phyloP scores from a whole-genome alignment of 1,140 invertebrate genomes.

The Paracyclopina nana region DNA sequence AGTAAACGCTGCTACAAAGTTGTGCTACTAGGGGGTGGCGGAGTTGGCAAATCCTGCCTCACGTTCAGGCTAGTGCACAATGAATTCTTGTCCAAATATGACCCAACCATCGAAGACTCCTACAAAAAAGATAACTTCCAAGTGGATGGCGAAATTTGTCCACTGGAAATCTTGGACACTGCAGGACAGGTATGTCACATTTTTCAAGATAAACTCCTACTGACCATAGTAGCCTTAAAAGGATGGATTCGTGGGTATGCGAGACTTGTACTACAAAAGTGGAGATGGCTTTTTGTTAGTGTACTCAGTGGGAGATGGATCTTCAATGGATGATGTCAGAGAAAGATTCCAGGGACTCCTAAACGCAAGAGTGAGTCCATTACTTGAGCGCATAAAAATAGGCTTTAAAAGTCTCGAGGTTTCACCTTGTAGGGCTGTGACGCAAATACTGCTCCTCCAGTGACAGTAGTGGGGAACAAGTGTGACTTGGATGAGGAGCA shows the following conservation, averaged over 20 bases:
- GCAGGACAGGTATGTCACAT: constrained; percentile 8
- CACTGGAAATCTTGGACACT: constrained; percentile 13
- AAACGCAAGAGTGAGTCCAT: neutral
- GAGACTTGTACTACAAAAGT: neutral
- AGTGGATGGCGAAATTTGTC: constrained; percentile 7
- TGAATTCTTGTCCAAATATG: constrained; percentile 9
- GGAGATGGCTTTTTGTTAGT: neutral
- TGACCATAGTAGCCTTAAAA: neutral
- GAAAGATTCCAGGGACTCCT: neutral
- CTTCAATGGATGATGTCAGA: neutral
- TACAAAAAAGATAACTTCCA: constrained; percentile 9
- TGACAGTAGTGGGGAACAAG: constrained; percentile 15
- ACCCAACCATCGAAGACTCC: constrained; percentile 13
- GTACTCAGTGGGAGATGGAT: neutral
- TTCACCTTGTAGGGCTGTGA: neutral
- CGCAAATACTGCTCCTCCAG: constrained; percentile 1
- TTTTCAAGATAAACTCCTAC: neutral
- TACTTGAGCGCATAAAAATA: neutral
- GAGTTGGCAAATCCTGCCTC: constrained; percentile 10
- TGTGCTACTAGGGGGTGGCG: constrained; percentile 9
- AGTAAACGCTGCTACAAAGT: constrained; percentile 1
- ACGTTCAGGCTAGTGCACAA: constrained; percentile 1
- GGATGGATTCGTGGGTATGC: neutral
- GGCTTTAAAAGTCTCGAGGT: neutral
- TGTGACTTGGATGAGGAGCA: constrained; percentile 11